Evolutionary conservation across 1,140 invertebrate genomes (phyloP).

Genomic region (Sinella curviseta): DNA sequence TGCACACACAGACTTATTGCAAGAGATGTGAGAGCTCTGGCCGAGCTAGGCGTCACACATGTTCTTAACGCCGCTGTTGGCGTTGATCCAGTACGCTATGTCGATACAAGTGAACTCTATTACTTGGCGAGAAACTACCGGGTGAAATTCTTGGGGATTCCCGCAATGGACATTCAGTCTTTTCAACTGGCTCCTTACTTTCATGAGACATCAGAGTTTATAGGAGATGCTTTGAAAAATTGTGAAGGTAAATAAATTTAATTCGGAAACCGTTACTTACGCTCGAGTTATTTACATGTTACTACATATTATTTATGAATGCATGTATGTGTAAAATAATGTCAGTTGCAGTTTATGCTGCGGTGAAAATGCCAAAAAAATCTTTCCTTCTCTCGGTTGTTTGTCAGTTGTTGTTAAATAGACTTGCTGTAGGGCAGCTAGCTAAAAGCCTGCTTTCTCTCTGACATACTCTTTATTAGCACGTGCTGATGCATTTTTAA

Average conservation of each 20-base stretch:
- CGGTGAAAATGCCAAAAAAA: too few species aligned
- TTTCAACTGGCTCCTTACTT: conserved; percentile 12
- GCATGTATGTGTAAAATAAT: too few species aligned
- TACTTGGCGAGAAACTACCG: background rate
- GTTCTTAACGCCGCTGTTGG: conserved; percentile 57
- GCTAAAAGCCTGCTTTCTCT: background rate
- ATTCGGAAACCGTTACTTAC: background rate
- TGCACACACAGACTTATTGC: conserved; percentile 45
- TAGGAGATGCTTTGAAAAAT: conserved; percentile 9
- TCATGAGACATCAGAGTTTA: conserved; percentile 16
- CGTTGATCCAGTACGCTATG: conserved; percentile 45
- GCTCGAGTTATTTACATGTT: too few species aligned
- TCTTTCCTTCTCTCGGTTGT: background rate
- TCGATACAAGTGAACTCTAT: conserved; percentile 28
- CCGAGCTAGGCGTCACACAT: conserved; percentile 54
- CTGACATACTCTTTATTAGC: background rate
- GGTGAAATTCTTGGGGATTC: conserved; percentile 2
- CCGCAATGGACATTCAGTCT: conserved; percentile 14
- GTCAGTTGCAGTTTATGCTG: too few species aligned
- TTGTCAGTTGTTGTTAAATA: background rate
- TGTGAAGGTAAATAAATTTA: background rate
- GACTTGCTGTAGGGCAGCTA: background rate
- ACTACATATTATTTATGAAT: too few species aligned
- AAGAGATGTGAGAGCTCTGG: conserved; percentile 51
- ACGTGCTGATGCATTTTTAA: background rate